These are phyloP conservation scores for Drosophila neotestacea DNA, from an alignment of 2,888 invertebrate genomes.

Conservation along the genomic window DNA sequence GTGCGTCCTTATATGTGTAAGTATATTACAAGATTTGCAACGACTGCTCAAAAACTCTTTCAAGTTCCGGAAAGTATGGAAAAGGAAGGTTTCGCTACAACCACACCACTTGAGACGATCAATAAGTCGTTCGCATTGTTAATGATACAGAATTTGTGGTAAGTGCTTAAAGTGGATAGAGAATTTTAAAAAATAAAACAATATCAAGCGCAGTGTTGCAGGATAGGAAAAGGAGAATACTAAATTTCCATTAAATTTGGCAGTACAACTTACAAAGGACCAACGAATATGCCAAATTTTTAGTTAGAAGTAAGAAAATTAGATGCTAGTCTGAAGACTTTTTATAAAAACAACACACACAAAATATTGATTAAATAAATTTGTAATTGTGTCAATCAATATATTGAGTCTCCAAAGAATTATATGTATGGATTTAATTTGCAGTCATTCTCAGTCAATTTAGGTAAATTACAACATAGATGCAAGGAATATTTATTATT, in stretches of 20 bases:
- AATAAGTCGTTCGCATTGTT: slow-evolving; percentile 65
- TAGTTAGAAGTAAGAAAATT: too few species aligned
- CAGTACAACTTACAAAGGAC: too few species aligned
- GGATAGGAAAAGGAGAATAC: too few species aligned
- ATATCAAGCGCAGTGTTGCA: not conserved
- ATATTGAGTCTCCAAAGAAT: too few species aligned
- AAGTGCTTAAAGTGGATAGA: slow-evolving; percentile 41
- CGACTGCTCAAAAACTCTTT: slow-evolving; percentile 26
- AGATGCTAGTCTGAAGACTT: too few species aligned
- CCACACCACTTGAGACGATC: slow-evolving; percentile 26
- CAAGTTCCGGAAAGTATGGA: slow-evolving; percentile 19
- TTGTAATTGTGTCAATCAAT: too few species aligned
- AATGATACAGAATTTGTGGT: slow-evolving; percentile 62
- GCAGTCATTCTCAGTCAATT: too few species aligned
- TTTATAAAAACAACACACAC: too few species aligned
- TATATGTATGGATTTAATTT: too few species aligned
- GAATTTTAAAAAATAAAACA: not conserved
- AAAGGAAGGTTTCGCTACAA: slow-evolving; percentile 24
- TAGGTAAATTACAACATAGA: not conserved
- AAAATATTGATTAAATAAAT: too few species aligned
- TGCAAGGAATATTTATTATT: not conserved
- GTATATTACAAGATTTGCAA: slow-evolving; percentile 20
- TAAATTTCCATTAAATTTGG: too few species aligned
- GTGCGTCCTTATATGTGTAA: not conserved
- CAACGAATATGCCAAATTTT: too few species aligned